phyloP scores from a whole-genome alignment of 2,113 vertebrate species.

The Hippocampus mohnikei region DNA sequence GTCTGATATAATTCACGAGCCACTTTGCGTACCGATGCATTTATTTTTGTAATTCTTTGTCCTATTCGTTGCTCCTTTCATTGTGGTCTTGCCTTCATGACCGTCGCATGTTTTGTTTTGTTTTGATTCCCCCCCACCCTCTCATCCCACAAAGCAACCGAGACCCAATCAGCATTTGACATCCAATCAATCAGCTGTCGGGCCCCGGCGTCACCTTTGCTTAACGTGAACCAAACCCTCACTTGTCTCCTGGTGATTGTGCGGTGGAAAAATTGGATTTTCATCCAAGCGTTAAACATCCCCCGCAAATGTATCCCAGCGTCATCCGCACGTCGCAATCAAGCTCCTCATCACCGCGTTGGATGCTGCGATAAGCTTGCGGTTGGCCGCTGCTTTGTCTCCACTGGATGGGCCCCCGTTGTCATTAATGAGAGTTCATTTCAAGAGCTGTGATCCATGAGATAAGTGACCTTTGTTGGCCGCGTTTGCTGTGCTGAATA shows the following conservation, averaged over 20 bases:
- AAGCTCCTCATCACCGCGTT: conserved; percentile 26
- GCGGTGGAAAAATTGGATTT: conserved; percentile 62
- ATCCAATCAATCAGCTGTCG: conserved; percentile 51
- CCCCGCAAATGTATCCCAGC: conserved; percentile 43
- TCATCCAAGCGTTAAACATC: conserved; percentile 53
- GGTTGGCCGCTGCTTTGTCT: conserved; percentile 40
- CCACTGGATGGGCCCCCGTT: conserved; percentile 42
- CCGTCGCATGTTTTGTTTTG: background rate
- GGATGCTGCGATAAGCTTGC: conserved; percentile 44
- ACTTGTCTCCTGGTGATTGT: conserved; percentile 55
- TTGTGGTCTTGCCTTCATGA: conserved; percentile 5
- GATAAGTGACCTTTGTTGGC: conserved; percentile 61
- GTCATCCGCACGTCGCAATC: conserved; percentile 45
- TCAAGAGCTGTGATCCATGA: conserved; percentile 61
- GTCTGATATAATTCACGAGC: too few species aligned
- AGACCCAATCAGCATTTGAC: conserved; percentile 45
- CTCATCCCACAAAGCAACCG: conserved; percentile 25
- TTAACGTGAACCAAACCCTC: conserved; percentile 43
- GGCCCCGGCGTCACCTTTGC: conserved; percentile 43
- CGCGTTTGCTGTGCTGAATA: conserved; percentile 40
- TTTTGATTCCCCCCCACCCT: background rate
- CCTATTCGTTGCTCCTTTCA: background rate
- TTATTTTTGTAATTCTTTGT: too few species aligned
- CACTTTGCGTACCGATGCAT: too few species aligned
- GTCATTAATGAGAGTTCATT: conserved; percentile 56